Base-by-base conservation (phyloP, 1,140 invertebrate species). In the Bradysia coprophila region DNA sequence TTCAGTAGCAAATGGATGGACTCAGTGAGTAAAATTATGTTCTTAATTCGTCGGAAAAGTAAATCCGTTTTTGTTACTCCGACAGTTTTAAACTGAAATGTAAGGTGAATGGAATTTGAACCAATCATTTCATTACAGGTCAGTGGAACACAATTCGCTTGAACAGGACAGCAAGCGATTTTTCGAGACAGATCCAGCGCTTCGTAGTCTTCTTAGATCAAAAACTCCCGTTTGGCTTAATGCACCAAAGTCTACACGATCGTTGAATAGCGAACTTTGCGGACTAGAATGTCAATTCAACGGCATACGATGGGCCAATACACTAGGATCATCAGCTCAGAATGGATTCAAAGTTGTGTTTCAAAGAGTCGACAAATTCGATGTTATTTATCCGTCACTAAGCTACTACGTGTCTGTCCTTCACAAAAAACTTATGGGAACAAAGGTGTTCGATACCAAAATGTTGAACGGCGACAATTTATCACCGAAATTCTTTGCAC, bases 371-470 rank as follows among this genome's bases (percentile, higher is more conserved):
- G 42, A 39, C 2, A 39, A 51, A 1, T 9, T 45, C 31, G 57
- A 59, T 21, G 54, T 56, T 4, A 46, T 55, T 37, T 33, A 42
- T 0, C 54, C 57, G 33, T 55, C 48, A 32, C 53, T 48, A 11
- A 51, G 54, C 28, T 49, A 55, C 23, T 59, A 51, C 42, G 49
- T 56, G 19, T 56, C 55, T 2, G 48, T 49, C 0, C 9, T 59
- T 5, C 59, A 59, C 23, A 59, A 59, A 37, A 55, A 56, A 45
- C 50, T 59, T 2, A 59, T 59, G 57, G 57, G 57, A 4, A 55
- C 55, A 1, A 40, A 53, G 1, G 57, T 59, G 1, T 59, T 59
- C 36, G 40, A 41, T 16, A 31, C 54, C 52, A 0, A 52, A 57
- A 1, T 41, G 50, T 4, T 55, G 55, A 0, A 43, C 57, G 10